Conservation (phyloP, 1,140 invertebrate genomes). For the Cotesia glomerata region DNA sequence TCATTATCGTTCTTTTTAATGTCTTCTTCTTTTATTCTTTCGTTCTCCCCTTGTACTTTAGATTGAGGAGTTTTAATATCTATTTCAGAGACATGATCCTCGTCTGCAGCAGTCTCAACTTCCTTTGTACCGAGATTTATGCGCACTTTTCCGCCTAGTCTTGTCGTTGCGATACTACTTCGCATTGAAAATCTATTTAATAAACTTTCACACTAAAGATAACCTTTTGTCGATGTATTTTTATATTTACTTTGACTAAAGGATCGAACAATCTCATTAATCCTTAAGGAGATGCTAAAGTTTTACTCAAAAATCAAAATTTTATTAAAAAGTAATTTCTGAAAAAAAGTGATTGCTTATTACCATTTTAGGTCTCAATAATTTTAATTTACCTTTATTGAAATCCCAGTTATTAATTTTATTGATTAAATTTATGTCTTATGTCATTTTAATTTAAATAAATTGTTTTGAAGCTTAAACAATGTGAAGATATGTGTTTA, state of each 20-base stretch:
- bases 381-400: too few species aligned
- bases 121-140: neutral
- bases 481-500: neutral
- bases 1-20: neutral
- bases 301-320: too few species aligned
- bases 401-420: too few species aligned
- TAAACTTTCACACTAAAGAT: neutral
- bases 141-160: slow-evolving; percentile 1
- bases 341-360: too few species aligned
- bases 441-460: too few species aligned
- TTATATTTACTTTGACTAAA: too few species aligned
- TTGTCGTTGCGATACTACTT: neutral
- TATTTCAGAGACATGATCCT: neutral
- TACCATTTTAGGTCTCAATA: too few species aligned
- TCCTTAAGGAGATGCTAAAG: too few species aligned
- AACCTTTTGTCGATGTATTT: neutral
- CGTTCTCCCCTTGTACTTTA: neutral
- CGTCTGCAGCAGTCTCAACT: neutral
- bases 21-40: neutral
- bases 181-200: slow-evolving; percentile 1
- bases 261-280: too few species aligned
- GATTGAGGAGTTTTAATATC: neutral
- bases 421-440: too few species aligned
- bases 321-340: too few species aligned
- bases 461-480: neutral